Evolutionary conservation across 2,797 vertebrate species (phyloP), one percentile per base, ranked within the genome.

Genomic region (Knipowitschia caucasica): DNA sequence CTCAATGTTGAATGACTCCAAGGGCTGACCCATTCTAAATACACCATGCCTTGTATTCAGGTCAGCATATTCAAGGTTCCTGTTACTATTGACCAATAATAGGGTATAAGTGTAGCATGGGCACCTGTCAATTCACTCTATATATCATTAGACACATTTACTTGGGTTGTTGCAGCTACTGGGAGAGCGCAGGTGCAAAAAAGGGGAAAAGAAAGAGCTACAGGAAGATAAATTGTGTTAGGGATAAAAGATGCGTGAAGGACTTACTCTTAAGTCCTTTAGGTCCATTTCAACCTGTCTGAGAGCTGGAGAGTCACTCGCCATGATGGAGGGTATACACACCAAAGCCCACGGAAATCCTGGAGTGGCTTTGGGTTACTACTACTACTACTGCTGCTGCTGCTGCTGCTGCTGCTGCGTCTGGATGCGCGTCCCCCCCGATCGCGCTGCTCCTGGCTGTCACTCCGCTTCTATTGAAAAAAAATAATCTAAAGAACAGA

Each of bases 261-360:
- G 2, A 67, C 94, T 94, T 77, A 98, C 95, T 93, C 92, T 91
- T 82, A 96, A 71, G 63, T 93, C 88, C 36, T 93, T 93, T 51
- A 98, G 92, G 83, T 98, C 94, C 62, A 95, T 96, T 79, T 96
- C 94, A 71, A 94, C 93, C 91, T 95, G 86, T 85, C 94, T 94
- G 73, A 93, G 90, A 57, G 93, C 94, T 25, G 94, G 94, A 56
- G 94, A 95, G 77, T 98, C 95, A 73, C 93, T 95, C 89, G 94
- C 94, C 95, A 96, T 95, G 82, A 91, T 93, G 73, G 77, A 77
- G 84, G 73, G 67, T 74, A n/a, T n/a, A 26, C 44, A 70, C 42
- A 53, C 57, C 75, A 76, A 53, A 61, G 21, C 50, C 54, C 56
- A 64, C 36, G 50, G n/a, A 9, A 12, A 73, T 83, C 72, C 77